Base-by-base conservation (phyloP, 2,888 invertebrate species). In the Gymnoscelis rufifasciata region DNA sequence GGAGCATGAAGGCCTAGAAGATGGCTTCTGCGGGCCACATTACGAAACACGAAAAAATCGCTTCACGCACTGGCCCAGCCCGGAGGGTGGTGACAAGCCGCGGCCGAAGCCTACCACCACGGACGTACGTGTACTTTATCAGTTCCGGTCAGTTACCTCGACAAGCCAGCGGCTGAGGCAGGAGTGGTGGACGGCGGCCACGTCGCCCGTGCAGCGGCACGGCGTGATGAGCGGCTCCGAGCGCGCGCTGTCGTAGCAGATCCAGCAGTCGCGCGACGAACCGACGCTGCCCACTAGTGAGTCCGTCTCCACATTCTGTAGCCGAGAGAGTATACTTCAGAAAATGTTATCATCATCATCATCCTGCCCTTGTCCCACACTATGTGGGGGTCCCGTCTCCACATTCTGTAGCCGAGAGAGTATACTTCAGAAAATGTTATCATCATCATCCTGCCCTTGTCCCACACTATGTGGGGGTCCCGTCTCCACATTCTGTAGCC, bases 121-220 rank as follows among this genome's bases (percentile, higher is more conserved):
- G n/a, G n/a, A n/a, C n/a, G n/a, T n/a, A n/a, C n/a, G n/a, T n/a
- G n/a, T n/a, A n/a, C n/a, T n/a, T n/a, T n/a, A 19, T 19, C 3
- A 19, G 19, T 19, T 5, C 2, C n/a, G n/a, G n/a, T 19, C 3
- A 6, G 1, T 54, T 66, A 94, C 96, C 90, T 97, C 96, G 42
- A 96, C 93, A 1, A 97, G 91, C 97, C 97, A 97, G 52, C 95
- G 91, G 51, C 95, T 90, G 43, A 97, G 89, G 74, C 97, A 97
- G 75, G 97, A 95, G 73, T 97, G 96, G 83, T 97, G 96, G 38
- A 97, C 97, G 23, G 93, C 94, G 49, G 95, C 93, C n/a, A 96
- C 95, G 79, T 97, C 97, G 6, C 97, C 97, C 33, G 95, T 93
- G 77, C 97, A 97, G 45, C 93, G 92, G 68, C 97, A 97, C 7